Conservation (phyloP, 2,797 vertebrate species). For the Lacerta bilineata region DNA sequence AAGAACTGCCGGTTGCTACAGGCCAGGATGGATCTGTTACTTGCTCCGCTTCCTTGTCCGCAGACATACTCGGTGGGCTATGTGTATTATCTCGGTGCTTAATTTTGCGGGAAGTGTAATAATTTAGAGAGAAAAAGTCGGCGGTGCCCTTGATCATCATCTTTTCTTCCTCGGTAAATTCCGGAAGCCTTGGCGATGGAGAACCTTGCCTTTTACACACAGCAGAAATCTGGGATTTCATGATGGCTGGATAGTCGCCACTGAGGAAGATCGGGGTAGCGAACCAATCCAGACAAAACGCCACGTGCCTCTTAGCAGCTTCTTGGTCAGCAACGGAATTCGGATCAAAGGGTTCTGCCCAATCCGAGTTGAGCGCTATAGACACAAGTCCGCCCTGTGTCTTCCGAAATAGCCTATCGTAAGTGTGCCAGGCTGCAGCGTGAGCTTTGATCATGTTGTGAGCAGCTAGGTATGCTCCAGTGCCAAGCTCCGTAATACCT, state of each 20-base stretch:
- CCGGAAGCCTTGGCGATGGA: constrained; percentile 76
- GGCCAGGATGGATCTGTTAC: constrained; percentile 85
- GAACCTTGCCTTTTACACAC: constrained; percentile 78
- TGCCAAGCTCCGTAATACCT: constrained; percentile 77
- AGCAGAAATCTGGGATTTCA: constrained; percentile 80
- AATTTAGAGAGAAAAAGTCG: constrained; percentile 89
- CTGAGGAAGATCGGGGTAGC: constrained; percentile 86
- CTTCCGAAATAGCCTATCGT: constrained; percentile 77
- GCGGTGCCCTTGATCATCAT: constrained; percentile 82
- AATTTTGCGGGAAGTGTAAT: constrained; percentile 85
- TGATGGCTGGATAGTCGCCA: constrained; percentile 84
- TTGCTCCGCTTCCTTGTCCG: constrained; percentile 74
- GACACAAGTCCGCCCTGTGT: constrained; percentile 81
- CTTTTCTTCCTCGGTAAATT: constrained; percentile 80
- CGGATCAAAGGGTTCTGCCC: constrained; percentile 80
- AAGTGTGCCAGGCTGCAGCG: constrained; percentile 85
- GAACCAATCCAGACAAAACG: constrained; percentile 84
- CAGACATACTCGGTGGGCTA: constrained; percentile 63
- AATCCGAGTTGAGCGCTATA: constrained; percentile 82
- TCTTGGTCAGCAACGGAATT: constrained; percentile 74
- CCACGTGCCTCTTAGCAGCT: constrained; percentile 77
- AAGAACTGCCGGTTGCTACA: constrained; percentile 74
- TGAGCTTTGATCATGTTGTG: constrained; percentile 86
- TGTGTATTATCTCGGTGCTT: constrained; percentile 63
- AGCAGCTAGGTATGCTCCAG: constrained; percentile 78